These are phyloP conservation scores for Drosophila subquinaria DNA, from an alignment of 2,888 invertebrate genomes.

Conservation along the genomic window DNA sequence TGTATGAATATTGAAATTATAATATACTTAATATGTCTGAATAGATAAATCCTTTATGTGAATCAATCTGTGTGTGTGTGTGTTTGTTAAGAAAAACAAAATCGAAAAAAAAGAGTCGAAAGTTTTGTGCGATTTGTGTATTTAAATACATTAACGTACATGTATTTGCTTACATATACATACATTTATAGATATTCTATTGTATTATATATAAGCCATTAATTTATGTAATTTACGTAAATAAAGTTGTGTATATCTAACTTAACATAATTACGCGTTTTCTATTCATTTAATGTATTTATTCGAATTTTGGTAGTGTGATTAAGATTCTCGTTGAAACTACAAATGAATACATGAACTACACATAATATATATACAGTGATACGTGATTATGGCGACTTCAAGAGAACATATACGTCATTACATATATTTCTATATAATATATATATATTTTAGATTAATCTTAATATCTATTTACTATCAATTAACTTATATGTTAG, in stretches of 20 bases:
- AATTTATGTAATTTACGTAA: constrained; percentile 75
- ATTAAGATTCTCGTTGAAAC: constrained; percentile 13
- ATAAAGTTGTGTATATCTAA: constrained; percentile 78
- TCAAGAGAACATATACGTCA: constrained; percentile 6
- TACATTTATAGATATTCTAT: constrained; percentile 40
- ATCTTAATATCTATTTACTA: background rate
- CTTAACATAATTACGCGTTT: constrained; percentile 40
- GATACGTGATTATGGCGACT: constrained; percentile 30
- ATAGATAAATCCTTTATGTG: constrained; percentile 31
- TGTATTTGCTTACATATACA: constrained; percentile 36
- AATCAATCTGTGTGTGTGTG: constrained; percentile 38
- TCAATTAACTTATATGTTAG: constrained; percentile 37
- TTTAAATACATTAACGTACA: constrained; percentile 64
- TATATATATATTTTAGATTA: background rate
- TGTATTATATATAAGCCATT: constrained; percentile 72
- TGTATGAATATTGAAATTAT: constrained; percentile 54
- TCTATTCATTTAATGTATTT: constrained; percentile 15
- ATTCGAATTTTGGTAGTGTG: constrained; percentile 50
- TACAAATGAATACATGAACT: constrained; percentile 15
- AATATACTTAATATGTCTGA: constrained; percentile 36
- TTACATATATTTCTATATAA: constrained; percentile 1
- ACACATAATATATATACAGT: constrained; percentile 49
- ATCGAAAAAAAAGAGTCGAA: constrained; percentile 1
- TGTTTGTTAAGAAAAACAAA: constrained; percentile 17
- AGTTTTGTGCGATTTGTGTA: constrained; percentile 70